A percentile compares a stretch with the other conserved stretches of the same genome.
phyloP scores from a whole-genome alignment of 2,113 vertebrate genomes.

The Rhabdornis inornatus region DNA sequence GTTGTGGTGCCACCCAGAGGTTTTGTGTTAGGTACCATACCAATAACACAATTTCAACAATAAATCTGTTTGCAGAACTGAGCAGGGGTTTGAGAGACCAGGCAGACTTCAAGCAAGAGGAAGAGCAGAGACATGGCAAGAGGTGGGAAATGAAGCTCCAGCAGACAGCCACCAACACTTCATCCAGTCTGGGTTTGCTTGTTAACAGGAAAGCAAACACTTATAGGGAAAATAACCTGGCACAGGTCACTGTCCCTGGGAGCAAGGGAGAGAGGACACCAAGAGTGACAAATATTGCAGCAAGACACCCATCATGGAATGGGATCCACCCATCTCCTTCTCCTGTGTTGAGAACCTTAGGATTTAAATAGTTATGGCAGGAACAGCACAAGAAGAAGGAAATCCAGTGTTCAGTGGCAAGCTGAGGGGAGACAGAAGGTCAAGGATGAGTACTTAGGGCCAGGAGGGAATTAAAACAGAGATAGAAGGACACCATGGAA shows the following conservation, averaged over 20 bases:
- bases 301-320: fast-evolving
- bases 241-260: not conserved
- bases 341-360: not conserved
- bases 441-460: not conserved
- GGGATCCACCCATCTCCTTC: not conserved
- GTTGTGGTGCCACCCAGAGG: conserved; percentile 44
- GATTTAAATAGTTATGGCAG: not conserved
- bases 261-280: not conserved
- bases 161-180: not conserved
- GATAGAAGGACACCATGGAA: not conserved
- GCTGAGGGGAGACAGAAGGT: not conserved
- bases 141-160: not conserved
- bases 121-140: not conserved
- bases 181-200: not conserved
- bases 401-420: not conserved
- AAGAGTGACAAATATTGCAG: not conserved
- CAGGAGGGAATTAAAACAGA: not conserved
- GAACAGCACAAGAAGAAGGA: not conserved
- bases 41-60: conserved; percentile 3
- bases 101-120: not conserved
- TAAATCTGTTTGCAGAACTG: conserved; percentile 13
- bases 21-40: not conserved
- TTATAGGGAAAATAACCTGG: not conserved
- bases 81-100: not conserved
- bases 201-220: not conserved